These are phyloP conservation scores for Acanthochromis polyacanthus DNA, from an alignment of 2,113 vertebrate species.

Conservation along the genomic window DNA sequence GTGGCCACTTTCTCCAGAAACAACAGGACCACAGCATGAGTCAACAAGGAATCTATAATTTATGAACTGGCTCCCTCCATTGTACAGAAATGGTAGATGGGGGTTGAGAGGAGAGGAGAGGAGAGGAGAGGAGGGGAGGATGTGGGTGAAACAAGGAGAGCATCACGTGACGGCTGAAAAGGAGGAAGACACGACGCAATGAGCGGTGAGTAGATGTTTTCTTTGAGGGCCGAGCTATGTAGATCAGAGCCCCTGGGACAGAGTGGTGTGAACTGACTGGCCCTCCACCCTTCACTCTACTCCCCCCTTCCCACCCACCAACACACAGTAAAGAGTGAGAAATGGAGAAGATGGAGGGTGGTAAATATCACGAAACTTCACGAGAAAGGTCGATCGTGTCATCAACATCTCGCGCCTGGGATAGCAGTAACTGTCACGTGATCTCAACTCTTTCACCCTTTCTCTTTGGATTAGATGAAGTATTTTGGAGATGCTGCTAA, in stretches of 20 bases:
- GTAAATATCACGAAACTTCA: conserved; percentile 5
- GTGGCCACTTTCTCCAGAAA: conserved; percentile 39
- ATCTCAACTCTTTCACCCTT: not conserved
- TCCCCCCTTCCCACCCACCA: not conserved
- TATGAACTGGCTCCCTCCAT: conserved; percentile 56
- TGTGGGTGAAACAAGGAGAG: conserved; percentile 8
- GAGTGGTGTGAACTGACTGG: not conserved
- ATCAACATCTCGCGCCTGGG: conserved; percentile 9
- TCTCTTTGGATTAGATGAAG: not conserved
- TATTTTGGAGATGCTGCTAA: not conserved
- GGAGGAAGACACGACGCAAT: not conserved
- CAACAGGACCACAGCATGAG: conserved; percentile 42
- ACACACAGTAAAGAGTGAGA: not conserved
- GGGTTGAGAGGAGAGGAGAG: not conserved
- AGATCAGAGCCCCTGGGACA: conserved; percentile 67
- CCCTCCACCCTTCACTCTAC: not conserved
- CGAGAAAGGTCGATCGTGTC: conserved; percentile 40
- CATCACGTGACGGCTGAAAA: not conserved
- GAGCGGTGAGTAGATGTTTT: conserved; percentile 47
- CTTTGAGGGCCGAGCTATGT: conserved; percentile 63
- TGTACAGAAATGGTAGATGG: conserved; percentile 21
- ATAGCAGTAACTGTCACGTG: not conserved
- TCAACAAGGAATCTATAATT: conserved; percentile 63
- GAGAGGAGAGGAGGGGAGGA: not conserved
- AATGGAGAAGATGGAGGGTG: too few species aligned